Conservation (phyloP, 2,888 invertebrate species). For the Drosophila nr. fundita region DNA sequence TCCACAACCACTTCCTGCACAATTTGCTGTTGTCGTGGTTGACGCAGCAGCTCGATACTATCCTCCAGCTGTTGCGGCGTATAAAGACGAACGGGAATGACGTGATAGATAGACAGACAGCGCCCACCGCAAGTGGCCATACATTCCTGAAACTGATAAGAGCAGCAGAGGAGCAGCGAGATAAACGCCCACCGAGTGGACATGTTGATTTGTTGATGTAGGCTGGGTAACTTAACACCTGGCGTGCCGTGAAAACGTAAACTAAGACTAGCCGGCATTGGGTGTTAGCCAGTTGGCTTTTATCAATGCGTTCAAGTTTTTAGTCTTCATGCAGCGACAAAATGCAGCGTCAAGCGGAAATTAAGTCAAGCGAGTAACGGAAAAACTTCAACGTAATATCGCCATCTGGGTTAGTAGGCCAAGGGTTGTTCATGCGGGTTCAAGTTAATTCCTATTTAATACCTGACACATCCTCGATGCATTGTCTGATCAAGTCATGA, state of each 20-base stretch:
- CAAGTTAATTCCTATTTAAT: conserved; percentile 3
- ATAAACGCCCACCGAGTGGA: conserved; percentile 32
- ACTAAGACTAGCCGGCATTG: conserved; percentile 49
- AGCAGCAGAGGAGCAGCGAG: conserved; percentile 18
- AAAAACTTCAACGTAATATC: conserved; percentile 45
- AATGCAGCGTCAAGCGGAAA: conserved; percentile 60
- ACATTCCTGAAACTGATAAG: conserved; percentile 10
- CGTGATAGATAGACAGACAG: conserved; percentile 31
- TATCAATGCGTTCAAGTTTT: conserved; percentile 47
- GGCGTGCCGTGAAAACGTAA: conserved; percentile 47
- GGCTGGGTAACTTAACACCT: conserved; percentile 16
- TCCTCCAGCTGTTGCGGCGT: conserved; percentile 37
- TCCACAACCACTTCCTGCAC: conserved; percentile 58
- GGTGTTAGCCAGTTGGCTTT: conserved; percentile 48
- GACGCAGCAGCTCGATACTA: conserved; percentile 30
- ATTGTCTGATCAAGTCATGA: conserved; percentile 10
- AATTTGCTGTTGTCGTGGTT: conserved; percentile 61
- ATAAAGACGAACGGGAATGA: conserved; percentile 58
- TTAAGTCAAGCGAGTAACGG: conserved; percentile 15
- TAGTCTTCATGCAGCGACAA: conserved; percentile 24
- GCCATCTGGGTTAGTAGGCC: conserved; percentile 55
- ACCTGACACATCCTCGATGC: conserved; percentile 6
- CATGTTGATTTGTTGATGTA: conserved; percentile 34
- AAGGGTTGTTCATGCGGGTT: conserved; percentile 15
- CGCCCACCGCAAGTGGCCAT: conserved; percentile 29